Evolutionary conservation across 2,113 vertebrate genomes (phyloP).

Genomic region (Pandion haliaetus): DNA sequence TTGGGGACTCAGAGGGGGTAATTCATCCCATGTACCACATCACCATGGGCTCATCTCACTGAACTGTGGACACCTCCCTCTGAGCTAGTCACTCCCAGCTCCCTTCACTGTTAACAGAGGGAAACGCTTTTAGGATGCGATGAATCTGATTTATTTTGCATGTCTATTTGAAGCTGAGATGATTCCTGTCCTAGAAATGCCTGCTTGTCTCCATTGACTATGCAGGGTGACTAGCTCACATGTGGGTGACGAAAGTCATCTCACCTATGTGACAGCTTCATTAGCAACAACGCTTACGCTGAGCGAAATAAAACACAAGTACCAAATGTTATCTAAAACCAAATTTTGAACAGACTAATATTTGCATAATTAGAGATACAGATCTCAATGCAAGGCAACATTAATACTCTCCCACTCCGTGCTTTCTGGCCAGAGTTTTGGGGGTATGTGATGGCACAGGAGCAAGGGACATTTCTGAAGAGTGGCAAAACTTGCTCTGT

Average conservation of each 20-base stretch:
- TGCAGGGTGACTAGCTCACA: not conserved
- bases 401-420: not conserved
- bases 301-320: not conserved
- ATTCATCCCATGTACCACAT: not conserved
- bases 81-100: not conserved
- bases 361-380: not conserved
- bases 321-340: not conserved
- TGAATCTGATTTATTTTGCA: constrained; percentile 5
- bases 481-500: not conserved
- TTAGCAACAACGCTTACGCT: not conserved
- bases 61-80: not conserved
- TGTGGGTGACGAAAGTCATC: not conserved
- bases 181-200: constrained; percentile 25
- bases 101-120: not conserved
- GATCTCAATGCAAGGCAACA: not conserved
- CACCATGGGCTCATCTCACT: not conserved
- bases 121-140: not conserved
- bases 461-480: not conserved
- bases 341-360: not conserved
- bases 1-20: not conserved
- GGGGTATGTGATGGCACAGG: not conserved
- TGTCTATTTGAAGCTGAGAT: not conserved
- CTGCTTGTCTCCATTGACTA: not conserved
- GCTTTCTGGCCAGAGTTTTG: not conserved
- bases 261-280: not conserved